These are phyloP conservation scores for Beroe ovata DNA, from an alignment of 37 sponge, comb jelly and placozoan species.

Conservation along the genomic window DNA sequence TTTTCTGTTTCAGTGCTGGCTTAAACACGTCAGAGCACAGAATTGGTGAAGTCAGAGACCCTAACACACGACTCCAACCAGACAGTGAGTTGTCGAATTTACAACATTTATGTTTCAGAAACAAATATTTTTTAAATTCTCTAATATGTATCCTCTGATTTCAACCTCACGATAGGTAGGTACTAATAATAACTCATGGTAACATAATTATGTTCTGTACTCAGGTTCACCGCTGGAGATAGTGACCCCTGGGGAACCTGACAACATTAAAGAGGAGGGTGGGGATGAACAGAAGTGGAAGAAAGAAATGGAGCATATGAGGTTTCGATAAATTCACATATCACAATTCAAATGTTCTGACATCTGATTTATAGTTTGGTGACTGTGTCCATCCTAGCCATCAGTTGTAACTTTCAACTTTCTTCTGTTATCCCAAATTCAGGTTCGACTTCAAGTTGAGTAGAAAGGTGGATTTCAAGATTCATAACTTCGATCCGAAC, in stretches of 20 bases:
- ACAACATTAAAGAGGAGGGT: slow-evolving; percentile 44
- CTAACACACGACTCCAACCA: slow-evolving; percentile 17
- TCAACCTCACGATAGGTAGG: too few relatives aligned
- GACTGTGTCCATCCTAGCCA: too few relatives aligned
- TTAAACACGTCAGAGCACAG: slow-evolving; percentile 25
- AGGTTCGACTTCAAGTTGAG: slow-evolving; percentile 65
- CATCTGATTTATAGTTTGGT: too few relatives aligned
- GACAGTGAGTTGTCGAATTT: slow-evolving; percentile 54
- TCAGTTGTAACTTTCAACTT: too few relatives aligned
- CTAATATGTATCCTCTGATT: too few relatives aligned
- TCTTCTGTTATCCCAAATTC: too few relatives aligned
- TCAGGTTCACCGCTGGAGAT: slow-evolving; percentile 39
- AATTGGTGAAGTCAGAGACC: slow-evolving; percentile 18
- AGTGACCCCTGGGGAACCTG: background rate
- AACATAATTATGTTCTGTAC: too few relatives aligned
- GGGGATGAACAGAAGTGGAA: slow-evolving; percentile 63
- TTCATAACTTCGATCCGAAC: slow-evolving; percentile 50
- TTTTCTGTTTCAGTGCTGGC: background rate
- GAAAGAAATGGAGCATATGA: slow-evolving; percentile 64
- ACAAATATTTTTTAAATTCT: too few relatives aligned
- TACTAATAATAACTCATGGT: too few relatives aligned
- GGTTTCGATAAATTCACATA: background rate
- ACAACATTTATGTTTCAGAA: too few relatives aligned
- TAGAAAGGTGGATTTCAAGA: slow-evolving; percentile 62
- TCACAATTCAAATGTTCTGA: too few relatives aligned